Evolutionary conservation across 2,888 invertebrate species (phyloP), one percentile per base, ranked within the genome.

Genomic region (Seira sanloemensis): DNA sequence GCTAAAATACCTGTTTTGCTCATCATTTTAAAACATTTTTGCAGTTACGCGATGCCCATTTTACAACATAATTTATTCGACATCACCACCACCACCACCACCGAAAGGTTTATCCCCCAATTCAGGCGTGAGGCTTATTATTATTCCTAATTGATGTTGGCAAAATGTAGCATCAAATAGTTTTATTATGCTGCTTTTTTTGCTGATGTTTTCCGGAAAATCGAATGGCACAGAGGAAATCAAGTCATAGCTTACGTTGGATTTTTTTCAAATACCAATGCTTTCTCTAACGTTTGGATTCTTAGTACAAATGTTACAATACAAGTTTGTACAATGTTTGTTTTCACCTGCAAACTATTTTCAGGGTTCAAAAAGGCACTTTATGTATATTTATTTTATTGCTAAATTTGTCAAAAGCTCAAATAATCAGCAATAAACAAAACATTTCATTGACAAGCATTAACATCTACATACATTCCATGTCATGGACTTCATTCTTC

Each of bases 1-100:
- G 75, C 66, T 75, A 23, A 46, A 75, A 62, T 75, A 18, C 75
- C 46, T 46, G 75, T 75, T 75, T 75, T 16, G 24, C 73, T 19
- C 73, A 26, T 58, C 25, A 73, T 25, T 62, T 73, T 62, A 24
- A 58, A 62, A 62, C 21, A 62, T 62, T 62, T 62, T 62, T 12
- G 2, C 62, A 62, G 62, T 23, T 62, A 62, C 19, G 21, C 19
- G 62, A 19, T 58, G 58, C n/a, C 5, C 58, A n/a, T 58, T 58
- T 62, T 62, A 62, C 62, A 62, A 62, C 62, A 62, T 62, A 62
- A 62, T 62, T 62, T 62, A 9, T 62, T 62, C 21, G 62, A 62
- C 62, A n/a, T 7, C 23, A 21, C 21, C 19, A 62, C 58, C 62
- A 62, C 2, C 19, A 12, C 21, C 62, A 12, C 37, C 5, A 7